Conservation (phyloP, 2,797 vertebrate genomes). For the Oreochromis grahami region DNA sequence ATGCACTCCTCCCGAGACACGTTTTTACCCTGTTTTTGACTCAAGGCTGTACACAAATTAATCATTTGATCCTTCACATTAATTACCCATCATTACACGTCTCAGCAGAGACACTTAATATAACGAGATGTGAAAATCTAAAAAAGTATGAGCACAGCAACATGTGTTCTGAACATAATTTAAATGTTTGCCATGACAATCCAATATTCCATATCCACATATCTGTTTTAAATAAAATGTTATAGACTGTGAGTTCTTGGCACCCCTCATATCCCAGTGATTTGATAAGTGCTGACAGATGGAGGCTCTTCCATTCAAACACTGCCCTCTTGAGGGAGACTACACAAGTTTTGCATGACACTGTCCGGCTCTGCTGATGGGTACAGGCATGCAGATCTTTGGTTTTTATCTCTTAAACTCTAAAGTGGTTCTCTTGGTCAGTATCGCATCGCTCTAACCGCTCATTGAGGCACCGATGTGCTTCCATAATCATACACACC, state of each 20-base stretch:
- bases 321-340: conserved; percentile 79
- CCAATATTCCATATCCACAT: background rate
- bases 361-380: background rate
- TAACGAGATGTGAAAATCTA: background rate
- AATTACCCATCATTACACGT: background rate
- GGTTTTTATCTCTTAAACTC: background rate
- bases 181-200: background rate
- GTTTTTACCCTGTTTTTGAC: background rate
- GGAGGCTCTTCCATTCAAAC: conserved; percentile 67
- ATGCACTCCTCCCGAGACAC: background rate
- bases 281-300: conserved; percentile 52
- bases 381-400: background rate
- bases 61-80: background rate
- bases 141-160: background rate
- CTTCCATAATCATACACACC: conserved; percentile 23
- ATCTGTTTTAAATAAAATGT: conserved; percentile 38
- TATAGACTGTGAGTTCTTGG: conserved; percentile 20
- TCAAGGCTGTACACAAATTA: background rate
- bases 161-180: background rate
- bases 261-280: conserved; percentile 10
- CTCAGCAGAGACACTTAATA: background rate
- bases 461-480: conserved; percentile 18
- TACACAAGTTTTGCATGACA: conserved; percentile 5
- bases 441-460: background rate
- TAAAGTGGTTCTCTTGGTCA: background rate